These are phyloP conservation scores for Phoenoteleia sp. DNA, from an alignment of 2,888 invertebrate genomes.

Conservation along the genomic window DNA sequence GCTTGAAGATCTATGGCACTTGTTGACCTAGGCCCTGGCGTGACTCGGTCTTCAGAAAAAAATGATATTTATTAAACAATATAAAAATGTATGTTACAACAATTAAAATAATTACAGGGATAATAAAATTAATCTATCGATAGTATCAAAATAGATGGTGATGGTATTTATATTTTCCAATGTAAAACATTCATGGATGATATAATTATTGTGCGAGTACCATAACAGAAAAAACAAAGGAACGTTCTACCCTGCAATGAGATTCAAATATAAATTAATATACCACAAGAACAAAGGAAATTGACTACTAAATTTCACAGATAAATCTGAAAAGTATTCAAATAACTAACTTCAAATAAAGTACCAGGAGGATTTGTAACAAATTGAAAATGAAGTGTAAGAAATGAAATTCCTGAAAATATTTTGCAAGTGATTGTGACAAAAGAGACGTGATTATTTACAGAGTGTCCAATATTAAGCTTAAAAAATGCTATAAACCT, in stretches of 20 bases:
- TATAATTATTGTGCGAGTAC: neutral
- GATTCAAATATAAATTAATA: neutral
- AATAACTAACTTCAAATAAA: no score
- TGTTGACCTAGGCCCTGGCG: constrained; percentile 90
- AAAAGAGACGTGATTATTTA: no score
- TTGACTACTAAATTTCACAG: neutral
- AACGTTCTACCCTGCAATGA: neutral
- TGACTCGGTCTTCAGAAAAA: constrained; percentile 78
- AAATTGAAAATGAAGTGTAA: no score
- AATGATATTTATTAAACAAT: neutral
- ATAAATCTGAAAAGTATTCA: no score
- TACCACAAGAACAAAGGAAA: neutral
- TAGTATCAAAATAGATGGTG: neutral
- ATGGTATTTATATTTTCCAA: neutral
- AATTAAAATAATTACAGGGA: neutral
- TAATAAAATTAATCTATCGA: neutral
- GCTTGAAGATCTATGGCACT: constrained; percentile 98
- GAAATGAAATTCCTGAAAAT: no score
- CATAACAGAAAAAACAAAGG: neutral
- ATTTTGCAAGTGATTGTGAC: no score
- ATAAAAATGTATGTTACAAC: neutral
- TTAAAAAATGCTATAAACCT: no score
- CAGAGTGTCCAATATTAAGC: no score
- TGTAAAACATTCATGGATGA: neutral
- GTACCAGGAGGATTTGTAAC: no score